A percentile compares a stretch with the other conserved stretches of the same genome.
phyloP scores from a whole-genome alignment of 2,113 vertebrate species.

The Paratilapia polleni region DNA sequence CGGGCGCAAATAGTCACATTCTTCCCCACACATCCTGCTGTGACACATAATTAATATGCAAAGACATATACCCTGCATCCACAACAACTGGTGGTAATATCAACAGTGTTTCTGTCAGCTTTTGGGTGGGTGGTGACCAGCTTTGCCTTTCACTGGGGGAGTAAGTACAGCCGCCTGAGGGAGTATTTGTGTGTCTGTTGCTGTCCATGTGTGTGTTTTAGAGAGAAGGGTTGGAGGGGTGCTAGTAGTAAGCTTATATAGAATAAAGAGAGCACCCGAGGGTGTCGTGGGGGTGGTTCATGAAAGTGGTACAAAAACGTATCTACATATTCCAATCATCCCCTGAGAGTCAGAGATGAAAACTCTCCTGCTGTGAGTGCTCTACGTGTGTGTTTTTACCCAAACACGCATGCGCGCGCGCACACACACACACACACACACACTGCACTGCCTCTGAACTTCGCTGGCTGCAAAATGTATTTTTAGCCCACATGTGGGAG shows the following conservation, averaged over 20 bases:
- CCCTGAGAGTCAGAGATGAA: constrained; percentile 74
- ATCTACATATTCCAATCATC: constrained; percentile 77
- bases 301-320: constrained; percentile 72
- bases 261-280: constrained; percentile 66
- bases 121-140: constrained; percentile 76
- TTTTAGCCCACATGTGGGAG: constrained; percentile 77
- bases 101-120: constrained; percentile 67
- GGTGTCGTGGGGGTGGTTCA: constrained; percentile 70
- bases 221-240: constrained; percentile 22
- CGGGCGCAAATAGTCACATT: constrained; percentile 17
- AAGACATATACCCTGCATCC: constrained; percentile 64
- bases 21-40: constrained; percentile 55
- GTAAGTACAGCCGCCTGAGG: constrained; percentile 61
- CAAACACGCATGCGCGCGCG: neutral
- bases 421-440: constrained; percentile 27
- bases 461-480: constrained; percentile 70
- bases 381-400: constrained; percentile 23
- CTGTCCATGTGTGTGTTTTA: constrained; percentile 45
- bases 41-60: constrained; percentile 69
- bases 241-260: constrained; percentile 69
- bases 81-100: constrained; percentile 76
- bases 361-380: constrained; percentile 64
- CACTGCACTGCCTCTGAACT: constrained; percentile 65
- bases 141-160: constrained; percentile 74
- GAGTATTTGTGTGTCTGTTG: constrained; percentile 65